These are phyloP conservation scores for Bactericera cockerelli DNA, from an alignment of 1,140 invertebrate species.

Conservation along the genomic window DNA sequence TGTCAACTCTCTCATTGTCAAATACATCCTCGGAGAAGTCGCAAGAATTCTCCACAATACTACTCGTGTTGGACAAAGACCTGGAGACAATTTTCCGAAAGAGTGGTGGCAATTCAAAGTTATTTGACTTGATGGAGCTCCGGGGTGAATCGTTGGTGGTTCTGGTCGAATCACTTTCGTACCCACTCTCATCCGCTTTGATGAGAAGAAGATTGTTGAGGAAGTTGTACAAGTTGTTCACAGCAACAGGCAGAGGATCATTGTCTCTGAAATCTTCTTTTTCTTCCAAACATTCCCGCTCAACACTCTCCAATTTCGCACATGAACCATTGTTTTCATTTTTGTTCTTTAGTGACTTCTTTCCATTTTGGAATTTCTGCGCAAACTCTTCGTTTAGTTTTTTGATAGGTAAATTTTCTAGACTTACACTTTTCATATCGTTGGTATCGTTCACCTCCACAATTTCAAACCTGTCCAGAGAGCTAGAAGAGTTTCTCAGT, in stretches of 20 bases:
- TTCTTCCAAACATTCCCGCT: neutral
- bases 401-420: slow-evolving; percentile 8
- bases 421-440: slow-evolving; percentile 2
- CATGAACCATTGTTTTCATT: neutral
- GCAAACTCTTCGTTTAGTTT: neutral
- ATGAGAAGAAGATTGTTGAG: slow-evolving; percentile 31
- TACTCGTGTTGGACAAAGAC: slow-evolving; percentile 16
- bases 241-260: slow-evolving; percentile 8
- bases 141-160: slow-evolving; percentile 37
- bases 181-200: slow-evolving; percentile 44
- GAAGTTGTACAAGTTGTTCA: slow-evolving; percentile 30
- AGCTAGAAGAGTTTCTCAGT: slow-evolving; percentile 4
- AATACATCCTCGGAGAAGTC: neutral
- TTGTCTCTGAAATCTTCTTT: neutral
- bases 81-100: slow-evolving; percentile 13
- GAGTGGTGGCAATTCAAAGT: slow-evolving; percentile 6
- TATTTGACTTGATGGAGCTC: slow-evolving; percentile 23
- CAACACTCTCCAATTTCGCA: neutral
- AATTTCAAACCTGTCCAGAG: slow-evolving; percentile 10
- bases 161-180: slow-evolving; percentile 44
- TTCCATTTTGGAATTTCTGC: neutral
- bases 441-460: neutral
- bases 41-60: neutral
- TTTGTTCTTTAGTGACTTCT: neutral
- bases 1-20: neutral